Base-by-base conservation (phyloP, 2,113 vertebrate genomes). In the Oenanthe melanoleuca region DNA sequence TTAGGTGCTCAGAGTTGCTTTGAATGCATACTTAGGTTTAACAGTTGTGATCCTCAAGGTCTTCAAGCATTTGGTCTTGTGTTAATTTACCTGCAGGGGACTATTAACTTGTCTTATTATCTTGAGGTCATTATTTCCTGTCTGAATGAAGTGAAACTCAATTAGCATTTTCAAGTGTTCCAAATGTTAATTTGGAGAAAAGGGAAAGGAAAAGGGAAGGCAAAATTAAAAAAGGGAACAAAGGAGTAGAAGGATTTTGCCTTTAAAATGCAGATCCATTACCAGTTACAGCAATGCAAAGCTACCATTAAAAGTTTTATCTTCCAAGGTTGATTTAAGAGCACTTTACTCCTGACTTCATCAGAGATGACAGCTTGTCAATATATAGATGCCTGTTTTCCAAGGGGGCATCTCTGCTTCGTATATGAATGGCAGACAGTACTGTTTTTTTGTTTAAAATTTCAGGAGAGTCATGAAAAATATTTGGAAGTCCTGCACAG, bases 81-180 rank as follows among this genome's bases (percentile, higher is more conserved):
- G 74, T 89, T 95, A 95, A 94, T 95, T 94, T 94, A 95, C 93
- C 92, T 95, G 94, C 87, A 92, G 95, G 92, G 86, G 70, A 74
- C 95, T 91, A 89, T 96, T 96, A 97, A 94, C 93, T 93, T 92
- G 77, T 93, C 89, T 75, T 96, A 89, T 81, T 95, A 92, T 85
- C 82, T 93, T 66, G 86, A 95, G 96, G 94, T 97, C 95, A 86
- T 97, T 97, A 94, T 97, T 97, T 92, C 69, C 91, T 94, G 88
- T 96, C 86, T 83, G 96, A 94, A 86, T 88, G 64, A 91, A 95
- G 56, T 86, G 82, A 94, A 95, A 90, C 69, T 71, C 82, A 96
- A 88, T 96, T 97, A 94, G 80, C 83, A 92, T 94, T 92, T 81
- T 94, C 56, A 86, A 92, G 67, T 92, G 71, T 80, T 95, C 87